Percentiles rank a stretch among this genome's conserved stretches.
Evolutionary conservation across 2,797 vertebrate species (phyloP).

Genomic region (Cyclura pinguis): DNA sequence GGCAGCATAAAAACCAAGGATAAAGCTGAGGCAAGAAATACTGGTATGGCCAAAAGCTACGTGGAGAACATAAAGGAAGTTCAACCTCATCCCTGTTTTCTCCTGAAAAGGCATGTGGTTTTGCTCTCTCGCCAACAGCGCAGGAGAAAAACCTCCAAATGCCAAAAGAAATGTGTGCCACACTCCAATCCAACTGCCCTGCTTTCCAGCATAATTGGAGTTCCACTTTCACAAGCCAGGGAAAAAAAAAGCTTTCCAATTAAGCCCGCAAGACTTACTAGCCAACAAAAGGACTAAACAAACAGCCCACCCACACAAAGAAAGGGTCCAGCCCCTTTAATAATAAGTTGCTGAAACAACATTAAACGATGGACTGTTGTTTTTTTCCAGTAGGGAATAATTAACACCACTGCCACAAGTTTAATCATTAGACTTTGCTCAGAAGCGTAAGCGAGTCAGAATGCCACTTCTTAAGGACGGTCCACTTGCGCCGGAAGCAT

Average conservation of each 20-base stretch:
- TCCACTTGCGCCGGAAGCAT: neutral
- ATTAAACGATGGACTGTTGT: neutral
- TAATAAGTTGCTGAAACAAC: neutral
- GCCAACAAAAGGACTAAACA: neutral
- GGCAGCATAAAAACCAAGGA: neutral
- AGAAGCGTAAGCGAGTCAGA: too few species aligned
- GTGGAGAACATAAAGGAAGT: neutral
- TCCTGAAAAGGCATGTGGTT: neutral
- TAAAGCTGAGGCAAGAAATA: neutral
- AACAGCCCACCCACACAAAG: neutral
- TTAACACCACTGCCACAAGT: too few species aligned
- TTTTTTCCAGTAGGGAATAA: neutral
- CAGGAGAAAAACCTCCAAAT: neutral
- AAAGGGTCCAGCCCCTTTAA: neutral
- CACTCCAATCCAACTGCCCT: neutral
- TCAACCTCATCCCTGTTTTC: neutral
- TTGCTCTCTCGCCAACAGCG: neutral
- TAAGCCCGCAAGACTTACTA: neutral
- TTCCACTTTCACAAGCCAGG: neutral
- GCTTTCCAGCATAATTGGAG: too few species aligned
- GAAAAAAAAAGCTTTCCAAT: neutral
- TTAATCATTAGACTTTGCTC: too few species aligned
- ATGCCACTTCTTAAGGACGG: neutral
- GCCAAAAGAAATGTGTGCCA: neutral
- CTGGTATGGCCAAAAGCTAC: neutral